Base-by-base conservation (phyloP, 2,888 invertebrate genomes). In the Ennomos fuscantarius region DNA sequence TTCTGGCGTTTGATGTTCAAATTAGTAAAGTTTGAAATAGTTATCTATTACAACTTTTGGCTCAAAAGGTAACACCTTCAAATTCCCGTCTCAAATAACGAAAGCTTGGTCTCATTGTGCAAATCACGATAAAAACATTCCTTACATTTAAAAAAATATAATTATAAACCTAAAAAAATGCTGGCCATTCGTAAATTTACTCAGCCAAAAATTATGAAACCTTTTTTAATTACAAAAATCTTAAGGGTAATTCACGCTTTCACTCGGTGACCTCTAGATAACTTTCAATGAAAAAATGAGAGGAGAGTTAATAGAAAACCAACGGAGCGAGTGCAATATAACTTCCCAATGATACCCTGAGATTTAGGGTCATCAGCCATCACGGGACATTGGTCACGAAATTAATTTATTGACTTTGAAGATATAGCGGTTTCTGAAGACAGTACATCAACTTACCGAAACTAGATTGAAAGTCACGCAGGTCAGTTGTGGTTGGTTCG, bases 301-400 rank as follows among this genome's bases (percentile, higher is more conserved):
- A 59, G 41, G 53, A 61, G 45, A 70, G 66, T 60, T 62, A 69
- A 72, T 68, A 68, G 61, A 63, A 63, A 63, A 41, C 55, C 74
- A 70, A 43, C 71, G 73, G 66, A 67, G 71, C 70, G 74, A 53
- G 62, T 54, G 54, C 67, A 69, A 74, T 72, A 62, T 72, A 73
- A 71, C 69, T 74, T 70, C 62, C 61, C 67, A 48, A 49, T 63
- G 70, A 71, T 70, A 67, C 67, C 63, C 78, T 72, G 71, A 71
- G 74, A 80, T 76, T 78, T 73, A 70, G 66, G 69, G 70, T 72
- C 77, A 78, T 81, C 78, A 74, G 68, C 69, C 66, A 69, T 73
- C 65, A 74, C 81, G 68, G 67, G 73, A 79, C 80, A 80, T 79
- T 81, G 79, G 63, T 48, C 72, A 49, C 68, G 57, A 72, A 71